Conservation (phyloP, 2,888 invertebrate species). For the Rapana venosa region DNA sequence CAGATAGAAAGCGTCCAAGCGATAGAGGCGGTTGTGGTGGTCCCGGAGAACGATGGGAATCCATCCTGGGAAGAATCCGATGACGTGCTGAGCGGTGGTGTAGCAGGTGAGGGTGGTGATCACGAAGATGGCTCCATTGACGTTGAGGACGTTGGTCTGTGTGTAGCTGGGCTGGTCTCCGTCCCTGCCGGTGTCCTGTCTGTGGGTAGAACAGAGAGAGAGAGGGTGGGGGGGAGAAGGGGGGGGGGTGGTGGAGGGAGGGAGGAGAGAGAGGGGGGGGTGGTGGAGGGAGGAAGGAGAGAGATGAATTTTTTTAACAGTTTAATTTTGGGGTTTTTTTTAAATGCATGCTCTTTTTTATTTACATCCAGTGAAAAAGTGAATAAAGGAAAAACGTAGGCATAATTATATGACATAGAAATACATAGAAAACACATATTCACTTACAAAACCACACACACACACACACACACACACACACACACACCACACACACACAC, state of each 20-base stretch:
- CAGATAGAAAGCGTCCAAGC: constrained; percentile 29
- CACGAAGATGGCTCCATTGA: constrained; percentile 1
- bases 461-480: no score
- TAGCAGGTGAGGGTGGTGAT: background rate
- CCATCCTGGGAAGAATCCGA: background rate
- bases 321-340: no score
- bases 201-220: no score
- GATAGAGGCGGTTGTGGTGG: constrained; percentile 20
- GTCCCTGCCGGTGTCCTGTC: background rate
- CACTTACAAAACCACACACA: no score
- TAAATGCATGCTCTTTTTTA: no score
- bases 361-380: no score
- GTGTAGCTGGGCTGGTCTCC: background rate
- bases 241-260: background rate
- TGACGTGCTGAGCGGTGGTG: background rate
- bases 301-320: no score
- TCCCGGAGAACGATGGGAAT: constrained; percentile 14
- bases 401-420: no score
- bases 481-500: no score
- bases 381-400: no score
- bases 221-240: background rate
- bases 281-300: no score
- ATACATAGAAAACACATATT: background rate
- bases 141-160: background rate
- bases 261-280: background rate